Base-by-base conservation (phyloP, 1,140 invertebrate species). In the Eupristina koningsbergeri region DNA sequence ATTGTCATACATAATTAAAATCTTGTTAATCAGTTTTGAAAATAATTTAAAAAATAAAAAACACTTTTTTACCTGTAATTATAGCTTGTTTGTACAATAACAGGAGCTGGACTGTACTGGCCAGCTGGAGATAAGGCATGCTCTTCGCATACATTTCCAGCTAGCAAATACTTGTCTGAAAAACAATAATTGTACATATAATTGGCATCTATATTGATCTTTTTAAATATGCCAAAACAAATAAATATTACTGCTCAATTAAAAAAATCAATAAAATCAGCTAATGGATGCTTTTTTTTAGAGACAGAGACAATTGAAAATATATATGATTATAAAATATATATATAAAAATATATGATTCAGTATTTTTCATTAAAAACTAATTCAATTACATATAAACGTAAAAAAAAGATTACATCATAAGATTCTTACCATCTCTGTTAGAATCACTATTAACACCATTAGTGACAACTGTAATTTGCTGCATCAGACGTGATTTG, bases 401-500 rank as follows among this genome's bases (percentile, higher is more conserved):
- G n/a, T n/a, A n/a, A n/a, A 45, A 45, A 45, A 45, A 7, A 5
- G 11, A 45, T 45, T 45, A 45, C 6, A 11, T 11, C 11, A 7
- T 45, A 45, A 45, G 26, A 15, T 47, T 50, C 69, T 81, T 88
- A 94, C 94, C 94, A 92, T 94, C 94, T 89, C 94, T 91, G 69
- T 88, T 87, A 50, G 88, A 86, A 90, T 94, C 94, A 31, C 92
- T 92, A 71, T 93, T 93, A 26, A 94, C 93, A 58, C 94, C 94
- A 87, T 95, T 95, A 78, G 94, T 94, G 79, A 94, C 94, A 77
- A 95, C 93, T 36, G 94, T 94, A 86, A 94, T 94, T 89, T 94
- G 94, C 86, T 94, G 91, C 91, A 94, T 93, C 89, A 94, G 85
- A 81, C 93, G 92, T 89, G 93, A 88, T 91, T 94, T 93, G 86